Evolutionary conservation across 2,797 vertebrate species (phyloP).

Genomic region (Australoheros facetus): DNA sequence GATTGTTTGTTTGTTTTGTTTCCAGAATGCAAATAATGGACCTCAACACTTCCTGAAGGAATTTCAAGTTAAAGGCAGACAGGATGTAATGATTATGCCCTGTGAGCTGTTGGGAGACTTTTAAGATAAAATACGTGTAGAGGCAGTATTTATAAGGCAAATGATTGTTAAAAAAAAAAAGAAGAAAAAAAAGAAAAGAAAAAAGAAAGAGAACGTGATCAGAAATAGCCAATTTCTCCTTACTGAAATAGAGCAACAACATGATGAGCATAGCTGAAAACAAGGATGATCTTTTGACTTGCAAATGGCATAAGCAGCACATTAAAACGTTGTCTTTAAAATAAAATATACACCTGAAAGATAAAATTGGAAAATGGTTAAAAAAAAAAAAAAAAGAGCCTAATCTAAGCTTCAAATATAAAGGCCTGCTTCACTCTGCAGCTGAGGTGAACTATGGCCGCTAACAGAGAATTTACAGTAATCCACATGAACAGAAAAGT

Average conservation of each 20-base stretch:
- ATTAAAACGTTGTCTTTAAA: background rate
- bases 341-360: background rate
- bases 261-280: background rate
- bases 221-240: background rate
- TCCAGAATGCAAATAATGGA: background rate
- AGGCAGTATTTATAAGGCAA: background rate
- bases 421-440: background rate
- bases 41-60: background rate
- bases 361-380: background rate
- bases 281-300: background rate
- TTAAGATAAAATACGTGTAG: background rate
- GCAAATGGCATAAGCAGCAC: background rate
- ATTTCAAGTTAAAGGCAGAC: background rate
- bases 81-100: background rate
- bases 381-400: background rate
- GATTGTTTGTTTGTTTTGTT: background rate
- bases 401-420: background rate
- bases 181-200: too few species aligned
- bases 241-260: background rate
- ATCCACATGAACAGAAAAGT: background rate
- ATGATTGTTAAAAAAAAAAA: background rate
- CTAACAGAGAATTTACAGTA: conserved; percentile 3
- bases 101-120: background rate
- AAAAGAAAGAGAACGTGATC: background rate
- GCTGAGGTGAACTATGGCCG: conserved; percentile 23